phyloP scores from a whole-genome alignment of 2,797 vertebrate genomes.

The Trematocara caparti region DNA sequence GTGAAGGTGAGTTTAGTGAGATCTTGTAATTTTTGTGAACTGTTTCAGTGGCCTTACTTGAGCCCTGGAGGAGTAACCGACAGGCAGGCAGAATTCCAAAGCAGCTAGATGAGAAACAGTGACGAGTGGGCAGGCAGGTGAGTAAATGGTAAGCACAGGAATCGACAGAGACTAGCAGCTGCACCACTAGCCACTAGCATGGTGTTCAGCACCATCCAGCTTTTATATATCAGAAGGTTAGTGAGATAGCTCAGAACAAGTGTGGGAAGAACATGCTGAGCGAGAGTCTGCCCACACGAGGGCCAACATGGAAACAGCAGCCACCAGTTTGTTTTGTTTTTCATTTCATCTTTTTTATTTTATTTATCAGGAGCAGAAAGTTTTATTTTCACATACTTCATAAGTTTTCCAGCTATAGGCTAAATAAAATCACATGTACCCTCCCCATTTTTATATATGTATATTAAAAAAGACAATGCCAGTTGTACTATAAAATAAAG shows the following conservation, averaged over 20 bases:
- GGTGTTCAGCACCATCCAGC: background rate
- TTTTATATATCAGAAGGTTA: background rate
- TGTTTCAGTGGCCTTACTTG: background rate
- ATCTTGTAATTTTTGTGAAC: background rate
- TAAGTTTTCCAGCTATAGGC: background rate
- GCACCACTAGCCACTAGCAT: background rate
- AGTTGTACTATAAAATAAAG: conserved; percentile 13
- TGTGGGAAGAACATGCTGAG: background rate
- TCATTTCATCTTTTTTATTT: background rate
- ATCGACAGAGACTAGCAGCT: background rate
- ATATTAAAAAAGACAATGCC: background rate
- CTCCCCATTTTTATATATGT: background rate
- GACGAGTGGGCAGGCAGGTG: background rate
- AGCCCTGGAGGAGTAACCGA: background rate
- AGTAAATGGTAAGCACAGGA: background rate
- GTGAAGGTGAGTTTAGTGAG: background rate
- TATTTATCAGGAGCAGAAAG: background rate
- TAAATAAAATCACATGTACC: background rate
- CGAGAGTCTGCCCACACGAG: background rate
- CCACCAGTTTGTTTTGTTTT: background rate
- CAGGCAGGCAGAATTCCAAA: background rate
- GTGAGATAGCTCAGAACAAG: background rate
- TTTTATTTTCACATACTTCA: background rate
- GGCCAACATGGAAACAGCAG: background rate
- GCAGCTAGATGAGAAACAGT: background rate